Conservation (phyloP, 2,888 invertebrate species). For the Polydrusus cervinus region DNA sequence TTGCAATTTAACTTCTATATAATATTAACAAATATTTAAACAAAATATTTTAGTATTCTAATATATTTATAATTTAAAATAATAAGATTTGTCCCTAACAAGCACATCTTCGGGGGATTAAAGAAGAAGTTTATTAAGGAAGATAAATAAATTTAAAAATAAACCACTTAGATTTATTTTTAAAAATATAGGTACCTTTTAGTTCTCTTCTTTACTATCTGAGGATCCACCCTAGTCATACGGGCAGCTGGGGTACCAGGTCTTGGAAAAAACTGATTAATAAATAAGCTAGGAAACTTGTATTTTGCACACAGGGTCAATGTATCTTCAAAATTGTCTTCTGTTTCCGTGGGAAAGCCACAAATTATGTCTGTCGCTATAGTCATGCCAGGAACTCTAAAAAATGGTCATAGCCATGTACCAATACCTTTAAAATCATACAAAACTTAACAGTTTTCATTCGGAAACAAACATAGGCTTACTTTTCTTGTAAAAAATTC, state of each 20-base stretch:
- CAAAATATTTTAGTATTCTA: no score
- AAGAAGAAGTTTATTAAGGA: no score
- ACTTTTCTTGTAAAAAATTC: constrained; percentile 85
- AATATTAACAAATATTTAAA: no score
- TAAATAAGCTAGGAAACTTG: constrained; percentile 94
- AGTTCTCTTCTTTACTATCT: constrained; percentile 92
- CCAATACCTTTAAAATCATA: no score
- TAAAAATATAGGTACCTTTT: constrained; percentile 70
- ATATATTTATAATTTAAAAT: no score
- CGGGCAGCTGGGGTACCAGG: constrained; percentile 97
- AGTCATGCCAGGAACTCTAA: constrained; percentile 90
- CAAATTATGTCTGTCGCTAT: constrained; percentile 99
- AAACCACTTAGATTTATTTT: no score
- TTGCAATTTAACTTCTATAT: no score
- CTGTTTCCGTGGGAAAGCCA: constrained; percentile 98
- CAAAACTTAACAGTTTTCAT: no score
- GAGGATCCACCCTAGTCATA: constrained; percentile 87
- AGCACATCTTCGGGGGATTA: no score
- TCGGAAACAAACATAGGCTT: no score
- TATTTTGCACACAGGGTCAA: constrained; percentile 88
- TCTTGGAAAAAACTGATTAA: constrained; percentile 97
- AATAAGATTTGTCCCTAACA: no score
- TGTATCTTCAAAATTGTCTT: constrained; percentile 91
- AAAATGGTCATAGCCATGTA: constrained; percentile 23
- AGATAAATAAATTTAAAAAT: no score